phyloP scores from a whole-genome alignment of 1,140 invertebrate genomes.

The Magallana gigas region DNA sequence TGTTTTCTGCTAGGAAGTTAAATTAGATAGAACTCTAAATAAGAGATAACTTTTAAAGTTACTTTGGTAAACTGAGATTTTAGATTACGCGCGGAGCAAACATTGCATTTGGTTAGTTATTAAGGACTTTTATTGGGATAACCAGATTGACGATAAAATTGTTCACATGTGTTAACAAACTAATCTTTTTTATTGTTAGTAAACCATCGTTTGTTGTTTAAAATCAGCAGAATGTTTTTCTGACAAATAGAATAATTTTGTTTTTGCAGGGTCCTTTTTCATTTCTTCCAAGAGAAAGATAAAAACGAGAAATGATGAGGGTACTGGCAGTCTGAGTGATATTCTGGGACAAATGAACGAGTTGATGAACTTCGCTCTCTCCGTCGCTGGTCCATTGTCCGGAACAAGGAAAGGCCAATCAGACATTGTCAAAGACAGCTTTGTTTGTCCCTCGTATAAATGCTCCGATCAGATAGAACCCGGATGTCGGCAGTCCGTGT shows the following conservation, averaged over 20 bases:
- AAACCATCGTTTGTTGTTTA: not conserved
- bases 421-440: no score
- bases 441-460: conserved; percentile 17
- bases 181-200: no score
- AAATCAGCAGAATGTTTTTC: not conserved
- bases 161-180: no score
- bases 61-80: no score
- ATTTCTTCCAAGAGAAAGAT: not conserved
- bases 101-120: no score
- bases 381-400: not conserved
- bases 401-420: not conserved
- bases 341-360: conserved; percentile 7
- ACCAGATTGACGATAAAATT: no score
- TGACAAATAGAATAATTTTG: not conserved
- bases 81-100: no score
- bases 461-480: conserved; percentile 19
- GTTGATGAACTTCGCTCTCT: conserved; percentile 1
- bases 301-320: not conserved
- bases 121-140: no score
- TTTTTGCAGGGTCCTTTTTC: conserved; percentile 1
- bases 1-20: no score
- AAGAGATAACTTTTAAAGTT: no score
- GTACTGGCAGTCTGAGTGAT: not conserved
- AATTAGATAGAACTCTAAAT: no score
- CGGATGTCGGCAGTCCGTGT: conserved; percentile 1